Conservation (phyloP, 2,113 vertebrate species). For the Brachypteracias leptosomus region DNA sequence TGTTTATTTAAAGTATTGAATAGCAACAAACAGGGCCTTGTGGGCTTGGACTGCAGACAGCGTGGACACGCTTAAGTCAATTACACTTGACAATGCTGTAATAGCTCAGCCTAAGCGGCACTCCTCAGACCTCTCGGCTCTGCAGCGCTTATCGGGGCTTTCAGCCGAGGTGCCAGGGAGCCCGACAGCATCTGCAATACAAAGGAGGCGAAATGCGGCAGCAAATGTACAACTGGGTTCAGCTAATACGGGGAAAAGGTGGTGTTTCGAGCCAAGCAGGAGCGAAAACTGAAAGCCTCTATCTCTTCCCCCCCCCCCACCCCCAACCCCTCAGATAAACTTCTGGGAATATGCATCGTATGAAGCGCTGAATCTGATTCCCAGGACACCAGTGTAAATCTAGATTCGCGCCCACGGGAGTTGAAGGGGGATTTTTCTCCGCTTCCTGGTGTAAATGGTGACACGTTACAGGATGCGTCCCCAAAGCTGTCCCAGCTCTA, state of each 20-base stretch:
- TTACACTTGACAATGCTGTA: slow-evolving; percentile 9
- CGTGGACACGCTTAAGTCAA: not conserved
- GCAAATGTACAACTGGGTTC: not conserved
- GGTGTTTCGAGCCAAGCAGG: not conserved
- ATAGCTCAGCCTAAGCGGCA: not conserved
- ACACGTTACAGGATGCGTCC: not conserved
- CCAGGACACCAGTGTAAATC: not conserved
- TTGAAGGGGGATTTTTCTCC: not conserved
- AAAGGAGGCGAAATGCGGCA: not conserved
- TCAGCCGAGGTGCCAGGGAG: slow-evolving; percentile 19
- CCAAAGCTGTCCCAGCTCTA: not conserved
- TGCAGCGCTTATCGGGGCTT: not conserved
- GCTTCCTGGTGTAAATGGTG: not conserved
- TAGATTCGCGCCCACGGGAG: rapidly evolving
- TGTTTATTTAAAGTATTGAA: slow-evolving; percentile 48
- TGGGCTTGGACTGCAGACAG: not conserved
- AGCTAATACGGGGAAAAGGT: not conserved
- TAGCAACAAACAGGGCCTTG: slow-evolving; percentile 12
- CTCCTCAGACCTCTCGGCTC: not conserved
- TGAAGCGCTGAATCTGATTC: not conserved
- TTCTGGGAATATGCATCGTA: not conserved
- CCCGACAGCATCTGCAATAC: slow-evolving; percentile 14
- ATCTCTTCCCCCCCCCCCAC: not conserved
- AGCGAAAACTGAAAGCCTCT: not conserved
- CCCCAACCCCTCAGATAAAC: not conserved